phyloP scores from a whole-genome alignment of 2,113 vertebrate genomes.

The Callopanchax toddi region DNA sequence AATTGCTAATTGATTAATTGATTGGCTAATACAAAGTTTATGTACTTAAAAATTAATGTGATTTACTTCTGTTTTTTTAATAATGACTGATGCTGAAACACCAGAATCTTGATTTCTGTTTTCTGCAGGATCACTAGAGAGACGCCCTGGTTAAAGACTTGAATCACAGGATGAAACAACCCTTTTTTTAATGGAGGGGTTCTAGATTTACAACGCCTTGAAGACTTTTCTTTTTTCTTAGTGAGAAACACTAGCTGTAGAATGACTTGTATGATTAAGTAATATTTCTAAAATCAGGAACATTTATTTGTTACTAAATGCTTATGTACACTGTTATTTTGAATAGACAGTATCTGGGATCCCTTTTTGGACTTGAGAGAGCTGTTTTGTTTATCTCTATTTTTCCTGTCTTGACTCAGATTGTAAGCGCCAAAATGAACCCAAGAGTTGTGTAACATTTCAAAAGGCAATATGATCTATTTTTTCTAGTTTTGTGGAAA shows the following conservation, averaged over 20 bases:
- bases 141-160: constrained; percentile 73
- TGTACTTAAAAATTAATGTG: too few species aligned
- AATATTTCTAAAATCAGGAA: constrained; percentile 92
- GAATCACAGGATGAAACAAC: constrained; percentile 85
- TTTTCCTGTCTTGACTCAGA: constrained; percentile 81
- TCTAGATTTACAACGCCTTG: constrained; percentile 96
- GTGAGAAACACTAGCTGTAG: constrained; percentile 99
- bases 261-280: constrained; percentile 90
- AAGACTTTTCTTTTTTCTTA: constrained; percentile 90
- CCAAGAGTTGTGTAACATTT: constrained; percentile 91
- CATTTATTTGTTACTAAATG: constrained; percentile 90
- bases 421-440: constrained; percentile 82
- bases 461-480: constrained; percentile 86
- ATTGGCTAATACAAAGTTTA: too few species aligned
- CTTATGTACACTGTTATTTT: constrained; percentile 87
- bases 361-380: constrained; percentile 79
- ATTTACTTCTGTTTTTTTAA: too few species aligned
- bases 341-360: constrained; percentile 83
- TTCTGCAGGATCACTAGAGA: constrained; percentile 92
- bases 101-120: background rate
- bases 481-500: constrained; percentile 89
- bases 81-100: too few species aligned
- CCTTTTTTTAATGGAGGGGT: constrained; percentile 87
- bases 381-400: constrained; percentile 61
- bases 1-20: too few species aligned